Percentiles rank a stretch among this genome's conserved stretches.
Evolutionary conservation across 2,888 invertebrate genomes (phyloP).

Genomic region (Mythimna loreyi): DNA sequence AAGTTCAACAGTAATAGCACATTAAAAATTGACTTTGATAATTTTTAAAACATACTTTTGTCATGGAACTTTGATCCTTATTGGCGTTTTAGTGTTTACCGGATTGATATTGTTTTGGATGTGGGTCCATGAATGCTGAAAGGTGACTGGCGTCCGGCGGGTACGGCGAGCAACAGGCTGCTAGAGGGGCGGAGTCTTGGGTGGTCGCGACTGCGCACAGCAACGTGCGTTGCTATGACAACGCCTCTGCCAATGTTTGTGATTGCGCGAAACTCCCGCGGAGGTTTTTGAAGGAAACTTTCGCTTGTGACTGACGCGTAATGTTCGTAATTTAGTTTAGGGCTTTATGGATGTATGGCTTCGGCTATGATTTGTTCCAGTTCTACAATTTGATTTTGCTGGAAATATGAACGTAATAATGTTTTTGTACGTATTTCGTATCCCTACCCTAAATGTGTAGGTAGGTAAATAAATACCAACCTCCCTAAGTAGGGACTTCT

Average conservation of each 20-base stretch:
- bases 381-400: conserved; percentile 34
- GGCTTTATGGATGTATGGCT: conserved; percentile 59
- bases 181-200: conserved; percentile 80
- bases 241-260: conserved; percentile 88
- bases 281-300: conserved; percentile 78
- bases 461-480: too few relatives aligned
- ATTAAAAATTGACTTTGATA: conserved; percentile 53
- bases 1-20: conserved; percentile 65
- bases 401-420: conserved; percentile 12
- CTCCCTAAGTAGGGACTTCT: too few relatives aligned
- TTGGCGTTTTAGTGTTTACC: conserved; percentile 48
- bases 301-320: conserved; percentile 78
- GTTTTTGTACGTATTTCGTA: neutral
- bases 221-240: conserved; percentile 82
- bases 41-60: conserved; percentile 50
- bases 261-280: conserved; percentile 75
- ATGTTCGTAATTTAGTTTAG: conserved; percentile 75
- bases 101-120: conserved; percentile 71
- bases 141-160: conserved; percentile 83
- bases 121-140: conserved; percentile 72
- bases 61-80: conserved; percentile 54
- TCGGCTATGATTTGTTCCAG: conserved; percentile 45
- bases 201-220: conserved; percentile 82
- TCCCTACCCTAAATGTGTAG: neutral
- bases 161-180: conserved; percentile 88